Conservation (phyloP, 2,113 vertebrate species). For the Rhombomys opimus region DNA sequence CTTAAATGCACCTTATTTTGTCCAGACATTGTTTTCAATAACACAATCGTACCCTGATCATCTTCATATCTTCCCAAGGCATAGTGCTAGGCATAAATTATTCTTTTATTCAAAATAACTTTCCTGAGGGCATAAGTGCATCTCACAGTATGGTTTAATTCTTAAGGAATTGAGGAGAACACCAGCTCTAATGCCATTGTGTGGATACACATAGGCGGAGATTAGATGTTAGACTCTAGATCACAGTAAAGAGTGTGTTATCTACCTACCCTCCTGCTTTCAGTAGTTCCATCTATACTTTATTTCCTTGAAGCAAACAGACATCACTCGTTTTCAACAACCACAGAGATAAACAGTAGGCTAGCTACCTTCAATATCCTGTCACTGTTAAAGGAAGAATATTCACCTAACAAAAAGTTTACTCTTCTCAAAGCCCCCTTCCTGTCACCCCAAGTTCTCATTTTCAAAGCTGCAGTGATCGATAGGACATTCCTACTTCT, state of each 20-base stretch:
- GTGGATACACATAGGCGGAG: background rate
- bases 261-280: background rate
- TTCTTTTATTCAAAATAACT: background rate
- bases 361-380: slow-evolving; percentile 4
- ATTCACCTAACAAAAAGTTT: background rate
- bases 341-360: slow-evolving; percentile 51
- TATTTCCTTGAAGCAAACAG: slow-evolving; percentile 36
- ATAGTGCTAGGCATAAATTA: background rate
- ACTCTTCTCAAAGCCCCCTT: background rate
- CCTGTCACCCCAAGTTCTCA: background rate
- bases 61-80: background rate
- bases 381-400: slow-evolving; percentile 17
- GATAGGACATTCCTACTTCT: background rate
- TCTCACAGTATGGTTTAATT: background rate
- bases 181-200: background rate
- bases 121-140: background rate
- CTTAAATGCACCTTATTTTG: background rate
- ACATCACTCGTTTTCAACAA: slow-evolving; percentile 54
- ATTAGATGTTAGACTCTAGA: background rate
- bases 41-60: background rate
- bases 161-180: background rate
- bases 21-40: background rate
- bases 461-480: background rate
- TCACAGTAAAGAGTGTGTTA: background rate
- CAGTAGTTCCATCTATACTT: background rate